Evolutionary conservation across 1,140 invertebrate genomes (phyloP).

Genomic region (Tetramorium simillimum): DNA sequence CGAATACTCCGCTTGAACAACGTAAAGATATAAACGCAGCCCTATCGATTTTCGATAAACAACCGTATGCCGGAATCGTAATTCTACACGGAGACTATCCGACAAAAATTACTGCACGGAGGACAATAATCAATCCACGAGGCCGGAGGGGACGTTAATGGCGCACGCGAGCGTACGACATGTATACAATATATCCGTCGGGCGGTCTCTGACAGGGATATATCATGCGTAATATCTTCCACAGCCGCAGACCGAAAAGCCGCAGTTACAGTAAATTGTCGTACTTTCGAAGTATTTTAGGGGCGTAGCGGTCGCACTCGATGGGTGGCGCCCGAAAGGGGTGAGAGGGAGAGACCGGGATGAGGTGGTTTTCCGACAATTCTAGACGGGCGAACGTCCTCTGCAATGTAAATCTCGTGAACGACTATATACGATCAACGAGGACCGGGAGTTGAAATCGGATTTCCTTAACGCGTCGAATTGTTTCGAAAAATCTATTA

Average conservation of each 20-base stretch:
- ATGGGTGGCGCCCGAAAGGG: background rate
- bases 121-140: conserved; percentile 64
- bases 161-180: conserved; percentile 15
- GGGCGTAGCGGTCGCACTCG: background rate
- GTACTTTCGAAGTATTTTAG: conserved; percentile 61
- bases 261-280: conserved; percentile 66
- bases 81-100: background rate
- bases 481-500: conserved; percentile 37
- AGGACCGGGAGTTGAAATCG: conserved; percentile 38
- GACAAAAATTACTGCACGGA: conserved; percentile 62
- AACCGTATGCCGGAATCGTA: conserved; percentile 14
- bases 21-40: conserved; percentile 13
- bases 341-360: background rate
- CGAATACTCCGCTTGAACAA: background rate
- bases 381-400: conserved; percentile 2
- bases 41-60: conserved; percentile 63
- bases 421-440: conserved; percentile 39
- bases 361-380: conserved; percentile 18
- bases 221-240: conserved; percentile 64
- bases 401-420: conserved; percentile 51
- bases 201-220: conserved; percentile 30
- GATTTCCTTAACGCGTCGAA: conserved; percentile 41
- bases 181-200: conserved; percentile 33
- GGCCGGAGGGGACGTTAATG: conserved; percentile 42
- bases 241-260: conserved; percentile 48